phyloP scores from a whole-genome alignment of 1,140 invertebrate genomes.

The Atta texana region DNA sequence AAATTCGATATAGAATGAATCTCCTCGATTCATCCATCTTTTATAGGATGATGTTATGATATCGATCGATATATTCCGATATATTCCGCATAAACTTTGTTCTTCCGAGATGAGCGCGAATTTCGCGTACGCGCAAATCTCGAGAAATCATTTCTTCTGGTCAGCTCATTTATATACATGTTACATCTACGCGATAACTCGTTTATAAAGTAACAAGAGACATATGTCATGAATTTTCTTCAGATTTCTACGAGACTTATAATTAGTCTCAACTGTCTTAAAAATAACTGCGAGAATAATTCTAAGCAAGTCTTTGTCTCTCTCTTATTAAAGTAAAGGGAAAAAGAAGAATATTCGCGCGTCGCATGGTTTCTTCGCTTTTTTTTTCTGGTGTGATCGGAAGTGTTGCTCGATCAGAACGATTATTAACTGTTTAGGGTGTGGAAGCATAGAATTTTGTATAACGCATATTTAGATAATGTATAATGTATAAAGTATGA shows the following conservation, averaged over 20 bases:
- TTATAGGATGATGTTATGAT: neutral
- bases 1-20: neutral
- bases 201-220: conserved; percentile 43
- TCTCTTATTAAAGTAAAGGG: conserved; percentile 17
- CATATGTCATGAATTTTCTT: conserved; percentile 22
- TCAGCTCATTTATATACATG: conserved; percentile 39
- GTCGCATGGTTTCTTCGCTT: conserved; percentile 46
- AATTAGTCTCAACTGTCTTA: conserved; percentile 22
- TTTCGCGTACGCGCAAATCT: neutral
- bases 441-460: no score
- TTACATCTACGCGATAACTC: conserved; percentile 37
- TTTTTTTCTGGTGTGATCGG: neutral
- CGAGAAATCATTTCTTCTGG: conserved; percentile 10
- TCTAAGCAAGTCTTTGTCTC: conserved; percentile 59
- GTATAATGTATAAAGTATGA: no score
- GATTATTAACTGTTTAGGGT: conserved; percentile 4
- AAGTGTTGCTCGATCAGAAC: conserved; percentile 11
- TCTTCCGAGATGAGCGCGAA: neutral
- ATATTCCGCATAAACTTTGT: neutral
- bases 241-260: conserved; percentile 13
- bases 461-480: no score
- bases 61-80: conserved; percentile 1
- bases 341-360: neutral
- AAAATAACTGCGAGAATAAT: conserved; percentile 48
- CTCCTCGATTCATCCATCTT: conserved; percentile 3